Base-by-base conservation (phyloP, 2,113 vertebrate species). In the Gymnarchus niloticus region DNA sequence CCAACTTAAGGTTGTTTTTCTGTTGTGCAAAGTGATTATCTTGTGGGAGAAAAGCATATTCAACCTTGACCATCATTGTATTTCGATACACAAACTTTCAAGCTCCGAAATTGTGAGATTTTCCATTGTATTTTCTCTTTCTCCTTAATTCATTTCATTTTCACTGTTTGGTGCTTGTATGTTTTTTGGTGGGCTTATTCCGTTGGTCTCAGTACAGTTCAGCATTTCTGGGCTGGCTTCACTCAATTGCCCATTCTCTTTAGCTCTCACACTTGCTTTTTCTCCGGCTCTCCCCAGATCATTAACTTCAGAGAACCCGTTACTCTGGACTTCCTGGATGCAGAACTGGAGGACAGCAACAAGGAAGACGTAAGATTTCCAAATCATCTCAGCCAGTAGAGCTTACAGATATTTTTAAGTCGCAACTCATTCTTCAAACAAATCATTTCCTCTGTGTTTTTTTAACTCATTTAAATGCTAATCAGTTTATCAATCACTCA, bases 241-340 rank as follows among this genome's bases (percentile, higher is more conserved):
- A 41, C 61, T 76, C 52, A 3, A 25, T 83, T 84, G 82, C 41
- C 88, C 89, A 59, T 85, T 87, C 80, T 44, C 48, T 91, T 28
- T 76, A 17, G 48, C 33, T 84, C 25, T n/a, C 21, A 54, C 69
- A 83, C 9, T 88, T 57, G 44, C 52, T 87, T 46, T 51, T 17
- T 33, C 59, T 56, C 12, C 48, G 78, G 84, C 12, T 85, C 61
- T 86, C 14, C 86, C 65, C 91, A 99, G 98, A 97, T 96, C 93
- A 95, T 97, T 93, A 99, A 97, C 91, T 99, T 99, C 92, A 95
- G 95, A 51, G 98, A 99, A 89, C 96, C 98, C 0, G 98, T 99
- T 90, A 99, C 98, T 0, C 91, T 99, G 89, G 98, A 99, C 90
- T 99, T 99, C 90, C 92, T 99, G 89, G 98, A 99, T 14, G 97